Base-by-base conservation (phyloP, 92 coral and sea anemone genomes). In the Plumapathes pennacea region DNA sequence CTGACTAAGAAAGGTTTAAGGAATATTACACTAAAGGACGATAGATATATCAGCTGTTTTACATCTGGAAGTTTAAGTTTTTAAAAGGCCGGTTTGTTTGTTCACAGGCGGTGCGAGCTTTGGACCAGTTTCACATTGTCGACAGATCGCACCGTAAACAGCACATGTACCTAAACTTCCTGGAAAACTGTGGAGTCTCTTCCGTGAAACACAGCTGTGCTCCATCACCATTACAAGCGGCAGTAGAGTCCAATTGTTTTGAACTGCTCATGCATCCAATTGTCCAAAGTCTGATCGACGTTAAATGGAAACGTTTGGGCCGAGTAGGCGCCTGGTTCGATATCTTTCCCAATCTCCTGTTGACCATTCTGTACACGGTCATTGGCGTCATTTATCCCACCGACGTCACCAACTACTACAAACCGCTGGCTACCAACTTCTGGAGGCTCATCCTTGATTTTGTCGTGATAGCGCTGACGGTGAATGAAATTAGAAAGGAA, bases 181-280 rank as follows among this genome's bases (percentile, higher is more conserved):
- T 86, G 28, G 95, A 86, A 62, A 71, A 53, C 33, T 36, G 68
- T 23, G 38, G 57, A 52, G 56, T 63, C 5, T 61, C 60, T 13
- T 56, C 50, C 38, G 54, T 55, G 31, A 41, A 38, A 23, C 50
- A 39, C 6, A 67, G 70, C 14, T 67, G 58, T 19, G 89, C 88
- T 26, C 80, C 74, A 27, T 68, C 95, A 2, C 85, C 95, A 1
- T 62, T 86, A n/a, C 83, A 81, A 54, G 76, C 87, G 23, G 88
- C 74, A 34, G 83, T 84, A 31, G 55, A 69, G 27, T 76, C 78
- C 10, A 76, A 81, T 57, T 80, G 77, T 24, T 66, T 77, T 14
- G 95, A 81, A 20, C 72, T 86, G 22, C 60, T 86, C 18, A 76
- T 76, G 81, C 95, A 86, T 56, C 95, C 95, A 0, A 74, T 79